Evolutionary conservation across 2,888 invertebrate species (phyloP).

Genomic region (Salticus scenicus): DNA sequence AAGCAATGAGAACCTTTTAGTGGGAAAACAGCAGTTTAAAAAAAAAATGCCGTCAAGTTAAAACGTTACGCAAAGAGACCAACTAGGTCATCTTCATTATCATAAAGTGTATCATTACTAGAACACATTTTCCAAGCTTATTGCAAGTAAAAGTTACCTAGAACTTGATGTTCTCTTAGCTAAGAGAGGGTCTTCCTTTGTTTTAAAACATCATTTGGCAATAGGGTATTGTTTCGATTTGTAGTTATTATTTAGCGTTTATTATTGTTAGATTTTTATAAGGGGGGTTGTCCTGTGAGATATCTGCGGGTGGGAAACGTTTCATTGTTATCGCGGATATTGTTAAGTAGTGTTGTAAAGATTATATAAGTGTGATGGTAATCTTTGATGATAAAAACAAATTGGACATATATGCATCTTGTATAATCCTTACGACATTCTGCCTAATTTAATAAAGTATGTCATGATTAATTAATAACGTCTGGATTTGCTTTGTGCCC

Average conservation of each 20-base stretch:
- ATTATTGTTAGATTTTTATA: slow-evolving; percentile 12
- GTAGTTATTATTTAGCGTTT: slow-evolving; percentile 10
- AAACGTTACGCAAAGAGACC: slow-evolving; percentile 27
- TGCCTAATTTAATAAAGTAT: not conserved
- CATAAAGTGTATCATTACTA: slow-evolving; percentile 63
- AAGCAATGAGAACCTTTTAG: slow-evolving; percentile 13
- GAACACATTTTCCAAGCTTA: slow-evolving; percentile 1
- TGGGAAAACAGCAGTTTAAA: slow-evolving; percentile 16
- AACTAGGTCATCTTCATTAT: slow-evolving; percentile 60
- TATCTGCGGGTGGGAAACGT: not conserved
- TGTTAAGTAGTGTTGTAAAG: not conserved
- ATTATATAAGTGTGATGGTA: slow-evolving; percentile 1
- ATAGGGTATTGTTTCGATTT: slow-evolving; percentile 12
- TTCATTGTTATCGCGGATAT: not conserved
- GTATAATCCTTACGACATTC: not conserved
- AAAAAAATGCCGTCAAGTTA: slow-evolving; percentile 30
- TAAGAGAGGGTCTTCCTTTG: slow-evolving; percentile 15
- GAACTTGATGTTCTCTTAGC: slow-evolving; percentile 9
- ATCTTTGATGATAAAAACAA: not conserved
- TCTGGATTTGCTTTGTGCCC: not conserved
- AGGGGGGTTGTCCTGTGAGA: not conserved
- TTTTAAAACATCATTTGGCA: not conserved
- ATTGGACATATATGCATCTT: not conserved
- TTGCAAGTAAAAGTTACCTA: slow-evolving; percentile 12
- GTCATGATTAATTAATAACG: not conserved